Evolutionary conservation across 1,140 invertebrate genomes (phyloP), one percentile per base, ranked within the genome.

Genomic region (Apis florea): DNA sequence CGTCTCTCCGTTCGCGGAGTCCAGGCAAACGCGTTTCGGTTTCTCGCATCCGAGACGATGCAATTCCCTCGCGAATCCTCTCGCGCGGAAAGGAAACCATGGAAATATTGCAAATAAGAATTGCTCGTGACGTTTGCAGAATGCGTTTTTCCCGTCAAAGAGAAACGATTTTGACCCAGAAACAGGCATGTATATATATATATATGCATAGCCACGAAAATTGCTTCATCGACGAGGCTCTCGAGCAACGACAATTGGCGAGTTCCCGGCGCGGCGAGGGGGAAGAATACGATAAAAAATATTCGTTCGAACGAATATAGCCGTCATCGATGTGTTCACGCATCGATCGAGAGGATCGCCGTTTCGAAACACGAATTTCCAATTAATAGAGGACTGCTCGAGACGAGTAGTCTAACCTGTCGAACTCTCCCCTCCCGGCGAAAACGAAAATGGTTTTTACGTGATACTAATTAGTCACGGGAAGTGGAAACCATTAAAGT

Each of bases 51-150:
- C 63, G 64, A 54, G 59, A 49, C 51, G 79, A 86, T 85, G 85
- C 77, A 79, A 87, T 84, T 87, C 85, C 70, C 72, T 69, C 54
- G 79, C 77, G 85, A 86, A 84, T 86, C 73, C 74, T 5, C 24
- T 51, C 24, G 9, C 58, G n/a, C 15, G 13, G 11, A n/a, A 13
- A 24, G 47, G 63, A n/a, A 79, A 72, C 68, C 53, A 66, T 77
- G 85, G 73, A 87, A 72, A 87, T 86, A 87, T 86, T 75, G 69
- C 85, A 70, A 87, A 87, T 84, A 86, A 78, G 85, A 83, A 87
- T 78, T 59, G 56, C 78, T 64, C 51, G 26, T 40, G 40, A 51
- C 70, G 51, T 74, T 83, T 19, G 21, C n/a, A 24, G 61, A 24
- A 17, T 49, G 59, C 24, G 49, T 40, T 51, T 49, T 10, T 24